Percentiles rank a stretch among this genome's conserved stretches.
phyloP scores from a whole-genome alignment of 2,888 invertebrate species.

The Leucophenga montana region DNA sequence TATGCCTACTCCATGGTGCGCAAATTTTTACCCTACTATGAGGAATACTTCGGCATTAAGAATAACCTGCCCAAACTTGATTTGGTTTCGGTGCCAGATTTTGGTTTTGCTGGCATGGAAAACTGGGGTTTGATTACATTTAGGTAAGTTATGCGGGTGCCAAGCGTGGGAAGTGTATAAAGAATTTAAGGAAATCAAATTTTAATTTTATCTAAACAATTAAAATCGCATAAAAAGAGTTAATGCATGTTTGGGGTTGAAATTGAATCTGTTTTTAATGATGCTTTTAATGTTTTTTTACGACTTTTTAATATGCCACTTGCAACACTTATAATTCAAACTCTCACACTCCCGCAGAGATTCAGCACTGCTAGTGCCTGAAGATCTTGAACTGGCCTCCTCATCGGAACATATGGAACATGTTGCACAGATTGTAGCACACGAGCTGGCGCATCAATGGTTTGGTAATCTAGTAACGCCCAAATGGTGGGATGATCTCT shows the following conservation, averaged over 20 bases:
- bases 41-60: conserved; percentile 78
- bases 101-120: conserved; percentile 83
- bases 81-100: conserved; percentile 82
- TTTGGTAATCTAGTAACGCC: conserved; percentile 85
- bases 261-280: conserved; percentile 11
- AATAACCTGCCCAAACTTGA: conserved; percentile 81
- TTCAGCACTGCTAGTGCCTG: conserved; percentile 75
- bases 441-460: conserved; percentile 89
- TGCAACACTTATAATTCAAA: not conserved
- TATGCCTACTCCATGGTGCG: conserved; percentile 77
- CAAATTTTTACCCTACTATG: conserved; percentile 78
- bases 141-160: conserved; percentile 64
- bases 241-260: not conserved
- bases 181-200: too few species aligned
- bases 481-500: conserved; percentile 83
- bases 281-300: not conserved
- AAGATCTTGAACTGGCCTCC: conserved; percentile 70
- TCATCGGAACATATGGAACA: conserved; percentile 78
- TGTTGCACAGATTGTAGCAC: conserved; percentile 80
- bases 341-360: conserved; percentile 73
- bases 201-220: not conserved
- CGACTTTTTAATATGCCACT: not conserved
- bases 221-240: conserved; percentile 15
- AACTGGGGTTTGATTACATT: conserved; percentile 80
- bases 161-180: not conserved